Evolutionary conservation across 2,888 invertebrate species (phyloP), one percentile per base, ranked within the genome.

Genomic region (Apeira syringaria): DNA sequence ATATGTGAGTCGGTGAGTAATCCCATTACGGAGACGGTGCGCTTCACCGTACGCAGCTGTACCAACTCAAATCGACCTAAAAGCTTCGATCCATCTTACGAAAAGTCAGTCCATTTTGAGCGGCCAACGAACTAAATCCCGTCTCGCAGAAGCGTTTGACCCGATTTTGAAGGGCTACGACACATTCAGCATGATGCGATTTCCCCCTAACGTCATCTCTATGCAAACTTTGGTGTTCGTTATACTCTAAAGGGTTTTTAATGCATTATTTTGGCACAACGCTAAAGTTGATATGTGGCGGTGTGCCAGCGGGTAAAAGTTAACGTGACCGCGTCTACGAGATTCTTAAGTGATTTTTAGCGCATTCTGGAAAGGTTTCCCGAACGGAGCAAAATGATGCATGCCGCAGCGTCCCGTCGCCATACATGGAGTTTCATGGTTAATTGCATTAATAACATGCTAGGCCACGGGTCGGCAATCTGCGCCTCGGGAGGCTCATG

Each of bases 181-280:
- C 64, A 61, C 64, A 68, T 71, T 70, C 58, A 60, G 56, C 65
- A 51, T 62, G 61, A 65, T 64, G 61, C 63, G 60, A 70, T 64
- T 69, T 59, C 63, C 58, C 50, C 52, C 53, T 49, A 50, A 54
- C 60, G 62, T 57, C 59, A 53, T 61, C 55, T 58, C 56, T 59
- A 68, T 73, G 69, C 59, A 74, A 80, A 82, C 68, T 78, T 67
- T 63, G 71, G 59, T 71, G 68, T 77, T 76, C 70, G 67, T 79
- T 80, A 77, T 68, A 69, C 66, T 56, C 61, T 65, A 73, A 83
- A 80, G 71, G 71, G 70, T 72, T 85, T 85, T 83, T 79, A 85
- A 86, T 85, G 75, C 76, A 78, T 84, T 86, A 83, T 84, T 83
- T 82, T 84, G 82, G 84, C 82, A 82, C 78, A 75, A 73, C 69